Conservation (phyloP, 2,113 vertebrate genomes). For the Globicephala melas region DNA sequence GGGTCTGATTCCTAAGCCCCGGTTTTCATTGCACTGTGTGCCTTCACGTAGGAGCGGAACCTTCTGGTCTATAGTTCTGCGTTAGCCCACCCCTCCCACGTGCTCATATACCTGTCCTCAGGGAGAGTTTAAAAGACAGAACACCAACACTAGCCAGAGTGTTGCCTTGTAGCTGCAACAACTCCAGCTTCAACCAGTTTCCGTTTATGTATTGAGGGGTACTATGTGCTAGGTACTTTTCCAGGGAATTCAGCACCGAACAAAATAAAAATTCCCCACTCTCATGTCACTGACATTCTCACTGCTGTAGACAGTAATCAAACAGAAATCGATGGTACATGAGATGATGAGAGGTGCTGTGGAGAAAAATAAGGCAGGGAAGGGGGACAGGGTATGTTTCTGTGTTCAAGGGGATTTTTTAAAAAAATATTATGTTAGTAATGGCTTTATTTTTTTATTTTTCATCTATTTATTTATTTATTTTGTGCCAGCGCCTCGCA, state of each 20-base stretch:
- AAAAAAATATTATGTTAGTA: not conserved
- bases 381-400: not conserved
- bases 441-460: too few species aligned
- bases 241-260: not conserved
- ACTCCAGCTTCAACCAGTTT: not conserved
- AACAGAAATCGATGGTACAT: not conserved
- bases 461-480: too few species aligned
- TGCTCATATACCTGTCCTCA: fast-evolving
- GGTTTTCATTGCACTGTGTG: fast-evolving
- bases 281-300: not conserved
- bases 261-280: not conserved
- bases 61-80: not conserved
- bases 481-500: not conserved
- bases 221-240: not conserved
- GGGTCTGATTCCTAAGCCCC: not conserved
- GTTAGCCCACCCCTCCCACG: not conserved
- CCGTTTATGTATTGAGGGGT: not conserved
- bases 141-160: not conserved
- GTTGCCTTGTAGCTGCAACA: not conserved
- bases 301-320: not conserved
- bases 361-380: not conserved
- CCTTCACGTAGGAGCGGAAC: fast-evolving
- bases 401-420: not conserved
- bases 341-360: not conserved
- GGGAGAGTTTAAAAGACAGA: not conserved